Percentiles rank a stretch among this genome's conserved stretches.
Evolutionary conservation across 1,140 invertebrate species (phyloP).

Genomic region (Papilio aristodemus): DNA sequence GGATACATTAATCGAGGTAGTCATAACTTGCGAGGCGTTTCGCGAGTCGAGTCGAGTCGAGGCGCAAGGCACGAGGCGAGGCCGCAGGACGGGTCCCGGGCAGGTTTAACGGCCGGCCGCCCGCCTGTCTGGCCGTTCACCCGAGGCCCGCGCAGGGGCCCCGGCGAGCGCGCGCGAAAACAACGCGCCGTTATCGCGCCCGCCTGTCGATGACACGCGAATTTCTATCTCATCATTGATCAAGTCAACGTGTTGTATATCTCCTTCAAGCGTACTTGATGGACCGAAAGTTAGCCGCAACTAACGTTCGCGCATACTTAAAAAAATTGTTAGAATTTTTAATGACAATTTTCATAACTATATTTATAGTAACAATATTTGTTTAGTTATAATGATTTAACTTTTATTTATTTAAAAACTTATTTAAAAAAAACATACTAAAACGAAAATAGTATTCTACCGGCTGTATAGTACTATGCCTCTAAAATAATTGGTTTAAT

Average conservation of each 20-base stretch:
- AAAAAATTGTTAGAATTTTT: too few relatives aligned
- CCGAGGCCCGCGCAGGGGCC: constrained; percentile 69
- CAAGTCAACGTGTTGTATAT: constrained; percentile 28
- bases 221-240: constrained; percentile 48
- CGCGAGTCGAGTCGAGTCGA: constrained; percentile 36
- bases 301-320: background rate
- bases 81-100: constrained; percentile 58
- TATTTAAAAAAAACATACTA: too few relatives aligned
- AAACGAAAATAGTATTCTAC: too few relatives aligned
- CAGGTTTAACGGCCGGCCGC: constrained; percentile 76
- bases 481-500: too few relatives aligned
- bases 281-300: background rate
- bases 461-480: too few relatives aligned
- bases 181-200: constrained; percentile 65
- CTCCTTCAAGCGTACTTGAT: background rate
- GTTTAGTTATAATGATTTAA: too few relatives aligned
- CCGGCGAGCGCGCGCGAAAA: constrained; percentile 68
- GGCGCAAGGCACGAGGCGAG: constrained; percentile 50
- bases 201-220: constrained; percentile 44
- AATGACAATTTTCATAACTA: too few relatives aligned
- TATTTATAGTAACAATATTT: too few relatives aligned
- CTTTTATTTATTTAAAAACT: too few relatives aligned
- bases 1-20: constrained; percentile 30
- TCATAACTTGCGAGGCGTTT: constrained; percentile 31
- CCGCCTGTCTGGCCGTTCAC: constrained; percentile 76